Evolutionary conservation across 2,113 vertebrate genomes (phyloP), one percentile per base, ranked within the genome.

Genomic region (Carassius auratus): DNA sequence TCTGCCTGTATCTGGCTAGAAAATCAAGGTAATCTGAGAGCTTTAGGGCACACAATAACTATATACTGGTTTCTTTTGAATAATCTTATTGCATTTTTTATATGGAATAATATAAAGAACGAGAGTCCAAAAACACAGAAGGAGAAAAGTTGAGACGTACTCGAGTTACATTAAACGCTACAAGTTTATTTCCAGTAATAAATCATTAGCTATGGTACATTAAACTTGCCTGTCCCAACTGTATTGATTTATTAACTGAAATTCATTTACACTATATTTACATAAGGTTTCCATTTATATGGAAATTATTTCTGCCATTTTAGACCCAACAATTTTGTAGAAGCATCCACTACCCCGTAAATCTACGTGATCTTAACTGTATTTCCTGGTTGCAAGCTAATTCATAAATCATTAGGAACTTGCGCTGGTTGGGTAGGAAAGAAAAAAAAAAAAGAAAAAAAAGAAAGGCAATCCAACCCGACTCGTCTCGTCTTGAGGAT

Each of bases 1-100:
- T 86, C 84, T 82, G 84, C 76, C 84, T 81, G 81, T 87, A 84
- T 81, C 81, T 81, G 73, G 85, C 73, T 85, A 75, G 50, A 87
- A 86, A 84, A 82, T 87, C 81, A 64, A 52, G 17, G 73, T 3
- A 64, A 83, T 83, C 85, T 84, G 21, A 73, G 30, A 38, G 66
- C 71, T 81, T 82, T 42, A 64, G 45, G 81, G 68, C 19, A 50
- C 55, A 57, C 73, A 73, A 69, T 87, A 77, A 80, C 69, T 50
- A 62, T 61, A 76, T 79, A 87, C 80, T 71, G 80, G 59, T 84
- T 81, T 84, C 76, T 84, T 71, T 86, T 84, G 50, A 78, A 83
- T 38, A 80, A 86, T 61, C 13, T 5, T 64, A 73, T 69, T 30
- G 52, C 19, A 71, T n/a, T 57, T 61, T 61, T 57, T 52, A 78